Evolutionary conservation across 2,888 invertebrate genomes (phyloP), one percentile per base, ranked within the genome.

Genomic region (Andrena hattorfiana): DNA sequence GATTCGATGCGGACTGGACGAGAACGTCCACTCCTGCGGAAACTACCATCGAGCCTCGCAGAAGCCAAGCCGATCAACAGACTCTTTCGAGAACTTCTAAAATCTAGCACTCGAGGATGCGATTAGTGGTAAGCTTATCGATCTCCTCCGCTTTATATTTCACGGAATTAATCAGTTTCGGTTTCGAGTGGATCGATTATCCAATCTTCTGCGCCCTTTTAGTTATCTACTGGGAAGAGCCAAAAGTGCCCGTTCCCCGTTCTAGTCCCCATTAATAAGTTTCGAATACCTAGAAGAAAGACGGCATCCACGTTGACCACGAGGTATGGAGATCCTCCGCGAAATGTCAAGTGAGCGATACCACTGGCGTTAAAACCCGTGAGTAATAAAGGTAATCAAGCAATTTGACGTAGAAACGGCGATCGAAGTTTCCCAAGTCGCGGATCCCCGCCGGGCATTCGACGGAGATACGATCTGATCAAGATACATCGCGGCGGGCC

Each of bases 291-390:
- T 56, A 20, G 56, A 10, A 20, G 23, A 23, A 54, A 2, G 20
- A 54, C 10, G 8, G 10, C 54, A 26, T 13, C 42, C 42, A 42
- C 42, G 23, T 23, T 54, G 23, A 54, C 54, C 20, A 26, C 2
- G 42, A 13, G 3, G 2, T 16, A 32, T 7, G 10, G 51, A 42
- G 23, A 77, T 62, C 26, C n/a, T 13, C 4, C 13, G 28, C 64
- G 49, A 77, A 77, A 77, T 77, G 77, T 77, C 77, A 73, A 60
- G 26, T 56, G 32, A 51, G 49, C 10, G 51, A 63, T 62, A 51
- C 30, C 51, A n/a, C 2, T 60, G 71, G 60, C 77, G 73, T 78
- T 78, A 78, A 73, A 51, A 67, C 60, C 42, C 35, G 28, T 56
- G 48, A 42, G 42, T 42, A 49, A 68, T 74, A 62, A 63, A 70